Percentiles rank a stretch among this genome's conserved stretches.
Evolutionary conservation across 2,888 invertebrate genomes (phyloP).

Genomic region (Fabriciana adippe): DNA sequence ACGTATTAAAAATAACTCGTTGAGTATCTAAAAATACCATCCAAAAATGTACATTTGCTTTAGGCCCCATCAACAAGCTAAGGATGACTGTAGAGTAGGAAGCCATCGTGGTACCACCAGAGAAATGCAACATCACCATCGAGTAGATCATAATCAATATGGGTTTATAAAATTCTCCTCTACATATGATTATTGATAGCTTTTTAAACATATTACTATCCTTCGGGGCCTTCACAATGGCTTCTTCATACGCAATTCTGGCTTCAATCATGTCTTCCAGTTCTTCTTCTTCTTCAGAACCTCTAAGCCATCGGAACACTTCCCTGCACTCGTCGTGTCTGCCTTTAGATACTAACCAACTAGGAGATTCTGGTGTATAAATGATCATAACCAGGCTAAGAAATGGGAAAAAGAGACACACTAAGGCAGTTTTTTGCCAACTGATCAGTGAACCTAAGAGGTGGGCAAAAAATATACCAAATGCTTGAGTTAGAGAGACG

Average conservation of each 20-base stretch:
- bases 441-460: conserved; percentile 80
- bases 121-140: conserved; percentile 84
- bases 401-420: conserved; percentile 69
- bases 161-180: conserved; percentile 80
- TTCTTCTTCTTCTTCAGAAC: conserved; percentile 68
- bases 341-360: conserved; percentile 83
- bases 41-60: conserved; percentile 83
- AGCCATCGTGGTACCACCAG: conserved; percentile 85
- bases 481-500: conserved; percentile 80
- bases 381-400: conserved; percentile 66
- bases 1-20: conserved; percentile 80
- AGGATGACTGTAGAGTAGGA: conserved; percentile 85
- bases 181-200: conserved; percentile 48
- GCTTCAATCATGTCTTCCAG: conserved; percentile 61
- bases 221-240: conserved; percentile 43
- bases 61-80: conserved; percentile 77
- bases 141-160: conserved; percentile 82
- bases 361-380: conserved; percentile 83
- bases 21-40: conserved; percentile 84
- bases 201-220: conserved; percentile 34
- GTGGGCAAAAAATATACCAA: conserved; percentile 84
- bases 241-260: conserved; percentile 47
- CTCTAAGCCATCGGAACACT: conserved; percentile 82
- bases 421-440: conserved; percentile 80
- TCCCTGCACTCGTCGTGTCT: conserved; percentile 76